phyloP scores from a whole-genome alignment of 2,888 invertebrate species.

The Tetanocera ferruginea region DNA sequence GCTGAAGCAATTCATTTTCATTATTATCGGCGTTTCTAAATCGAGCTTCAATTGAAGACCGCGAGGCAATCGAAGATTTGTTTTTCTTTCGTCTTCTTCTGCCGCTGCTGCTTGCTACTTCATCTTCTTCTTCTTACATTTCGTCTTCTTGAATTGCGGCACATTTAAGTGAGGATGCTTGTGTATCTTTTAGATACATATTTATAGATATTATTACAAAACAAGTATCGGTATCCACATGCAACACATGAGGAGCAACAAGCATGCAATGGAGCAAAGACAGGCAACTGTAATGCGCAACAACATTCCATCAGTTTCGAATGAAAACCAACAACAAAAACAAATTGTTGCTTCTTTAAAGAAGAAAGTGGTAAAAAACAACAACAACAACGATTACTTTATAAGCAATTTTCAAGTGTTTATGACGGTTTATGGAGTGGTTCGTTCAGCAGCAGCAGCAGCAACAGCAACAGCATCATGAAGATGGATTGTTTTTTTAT shows the following conservation, averaged over 20 bases:
- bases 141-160: not conserved
- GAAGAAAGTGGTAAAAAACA: not conserved
- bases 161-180: not conserved
- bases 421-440: constrained; percentile 47
- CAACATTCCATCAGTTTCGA: not conserved
- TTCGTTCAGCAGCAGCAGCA: not conserved
- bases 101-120: not conserved
- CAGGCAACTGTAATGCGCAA: not conserved
- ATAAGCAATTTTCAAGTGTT: constrained; percentile 57
- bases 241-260: not conserved
- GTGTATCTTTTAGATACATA: constrained; percentile 1
- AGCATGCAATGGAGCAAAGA: not conserved
- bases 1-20: constrained; percentile 38
- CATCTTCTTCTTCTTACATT: not conserved
- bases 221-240: not conserved
- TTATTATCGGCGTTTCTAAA: constrained; percentile 22
- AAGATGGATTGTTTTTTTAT: too few relatives aligned
- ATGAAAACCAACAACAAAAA: not conserved
- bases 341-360: not conserved
- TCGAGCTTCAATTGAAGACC: constrained; percentile 32
- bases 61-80: constrained; percentile 10
- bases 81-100: not conserved
- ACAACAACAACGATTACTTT: not conserved
- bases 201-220: not conserved
- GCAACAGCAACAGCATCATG: not conserved